Evolutionary conservation across 2,113 vertebrate genomes (phyloP).

Genomic region (Delphinus delphis): DNA sequence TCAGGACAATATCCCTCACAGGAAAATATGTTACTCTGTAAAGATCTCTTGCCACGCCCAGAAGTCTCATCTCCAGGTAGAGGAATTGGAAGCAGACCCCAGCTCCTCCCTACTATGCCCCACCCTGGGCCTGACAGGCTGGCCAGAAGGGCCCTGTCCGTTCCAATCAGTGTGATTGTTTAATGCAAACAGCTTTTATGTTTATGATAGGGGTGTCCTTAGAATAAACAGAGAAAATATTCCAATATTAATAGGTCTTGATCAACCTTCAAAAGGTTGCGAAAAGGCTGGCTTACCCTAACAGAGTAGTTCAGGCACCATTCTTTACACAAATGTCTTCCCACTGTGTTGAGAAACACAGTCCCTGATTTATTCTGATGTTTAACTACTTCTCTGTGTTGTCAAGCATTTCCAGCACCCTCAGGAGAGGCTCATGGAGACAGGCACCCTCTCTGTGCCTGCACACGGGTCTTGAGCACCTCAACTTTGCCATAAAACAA

Average conservation of each 20-base stretch:
- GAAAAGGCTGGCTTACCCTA: background rate
- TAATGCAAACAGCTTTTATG: background rate
- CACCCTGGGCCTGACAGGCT: background rate
- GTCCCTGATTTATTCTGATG: background rate
- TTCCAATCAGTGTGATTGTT: background rate
- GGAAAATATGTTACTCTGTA: background rate
- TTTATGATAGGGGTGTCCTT: background rate
- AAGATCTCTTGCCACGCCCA: background rate
- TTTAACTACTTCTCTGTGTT: background rate
- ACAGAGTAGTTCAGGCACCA: background rate
- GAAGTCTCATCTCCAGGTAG: background rate
- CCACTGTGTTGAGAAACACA: background rate
- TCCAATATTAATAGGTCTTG: background rate
- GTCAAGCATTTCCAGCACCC: background rate
- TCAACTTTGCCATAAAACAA: background rate
- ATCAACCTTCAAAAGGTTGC: background rate
- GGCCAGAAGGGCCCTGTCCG: background rate
- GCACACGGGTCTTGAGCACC: accelerated
- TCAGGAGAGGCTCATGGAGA: accelerated
- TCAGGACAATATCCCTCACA: background rate
- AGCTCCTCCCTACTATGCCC: accelerated
- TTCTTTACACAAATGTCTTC: background rate
- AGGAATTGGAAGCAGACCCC: background rate
- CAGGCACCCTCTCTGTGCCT: background rate
- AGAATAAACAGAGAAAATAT: background rate